Evolutionary conservation across 2,113 vertebrate genomes (phyloP).

Genomic region (Gnathonemus echidnorhynchus): DNA sequence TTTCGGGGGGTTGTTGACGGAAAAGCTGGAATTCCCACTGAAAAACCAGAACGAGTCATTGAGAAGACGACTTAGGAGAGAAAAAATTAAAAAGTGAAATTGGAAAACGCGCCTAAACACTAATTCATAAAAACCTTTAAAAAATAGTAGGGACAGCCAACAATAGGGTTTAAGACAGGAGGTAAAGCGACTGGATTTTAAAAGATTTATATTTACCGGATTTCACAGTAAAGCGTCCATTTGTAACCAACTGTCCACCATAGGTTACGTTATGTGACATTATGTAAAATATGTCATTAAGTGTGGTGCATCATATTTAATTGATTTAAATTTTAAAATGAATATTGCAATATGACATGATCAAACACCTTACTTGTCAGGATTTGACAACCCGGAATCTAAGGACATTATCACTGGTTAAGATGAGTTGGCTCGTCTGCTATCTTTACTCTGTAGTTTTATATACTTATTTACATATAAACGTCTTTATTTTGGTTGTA

Average conservation of each 20-base stretch:
- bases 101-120: background rate
- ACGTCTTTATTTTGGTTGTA: background rate
- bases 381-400: background rate
- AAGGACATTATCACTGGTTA: background rate
- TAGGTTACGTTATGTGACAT: background rate
- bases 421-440: background rate
- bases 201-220: background rate
- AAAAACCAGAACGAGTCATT: background rate
- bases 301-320: background rate
- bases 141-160: background rate
- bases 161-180: background rate
- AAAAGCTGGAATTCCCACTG: background rate
- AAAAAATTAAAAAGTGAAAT: background rate
- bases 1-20: background rate
- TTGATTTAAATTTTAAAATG: background rate
- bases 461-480: background rate
- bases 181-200: background rate
- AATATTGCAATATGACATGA: background rate
- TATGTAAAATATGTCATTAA: background rate
- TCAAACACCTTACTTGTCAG: background rate
- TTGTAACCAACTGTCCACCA: background rate
- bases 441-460: background rate
- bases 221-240: background rate
- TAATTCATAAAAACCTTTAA: background rate
- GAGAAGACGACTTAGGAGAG: background rate